Base-by-base conservation (phyloP, 2,113 vertebrate species). In the Ardeotis arabs region DNA sequence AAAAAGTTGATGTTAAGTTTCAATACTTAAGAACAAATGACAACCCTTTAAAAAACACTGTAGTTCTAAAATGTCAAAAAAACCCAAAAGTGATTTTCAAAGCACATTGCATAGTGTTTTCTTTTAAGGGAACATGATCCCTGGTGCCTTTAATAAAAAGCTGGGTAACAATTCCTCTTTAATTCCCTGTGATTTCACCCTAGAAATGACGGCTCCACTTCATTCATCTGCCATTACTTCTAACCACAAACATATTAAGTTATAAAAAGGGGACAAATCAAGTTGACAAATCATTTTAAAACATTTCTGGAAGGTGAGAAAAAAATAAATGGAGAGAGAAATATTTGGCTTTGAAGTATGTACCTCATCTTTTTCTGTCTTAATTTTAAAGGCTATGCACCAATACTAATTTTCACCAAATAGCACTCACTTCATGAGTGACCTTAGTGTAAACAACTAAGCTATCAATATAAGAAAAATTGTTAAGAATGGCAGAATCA, bases 171-270 rank as follows among this genome's bases (percentile, higher is more conserved):
- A 66, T 69, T 94, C 72, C 64, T 96, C 75, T 84, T 94, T 92
- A 96, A 97, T 95, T 97, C 89, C 62, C 84, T 96, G 68, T 94
- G 94, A 96, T 95, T 97, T 98, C 87, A 93, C 72, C 93, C 93
- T 90, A 88, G 60, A 98, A 95, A 91, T 72, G 55, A 94, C 7
- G 25, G 35, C 31, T 80, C 37, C 37, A 50, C 72, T 92, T 83
- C 73, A 88, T 89, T 95, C 52, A 92, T 77, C 77, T 90, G 39
- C 37, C 66, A 52, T 87, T 88, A 72, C 70, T 94, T 93, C 78
- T 95, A 86, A 84, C 45, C 82, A 94, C 70, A 95, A 96, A 88
- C 53, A 82, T 67, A 89, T 62, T 87, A 82, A 91, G 28, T 75
- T 81, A 69, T 53, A 45, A 91, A 88, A 86, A 89, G 28, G 11